These are phyloP conservation scores for Smittia aterrima DNA, from an alignment of 2,888 invertebrate genomes.

Conservation along the genomic window DNA sequence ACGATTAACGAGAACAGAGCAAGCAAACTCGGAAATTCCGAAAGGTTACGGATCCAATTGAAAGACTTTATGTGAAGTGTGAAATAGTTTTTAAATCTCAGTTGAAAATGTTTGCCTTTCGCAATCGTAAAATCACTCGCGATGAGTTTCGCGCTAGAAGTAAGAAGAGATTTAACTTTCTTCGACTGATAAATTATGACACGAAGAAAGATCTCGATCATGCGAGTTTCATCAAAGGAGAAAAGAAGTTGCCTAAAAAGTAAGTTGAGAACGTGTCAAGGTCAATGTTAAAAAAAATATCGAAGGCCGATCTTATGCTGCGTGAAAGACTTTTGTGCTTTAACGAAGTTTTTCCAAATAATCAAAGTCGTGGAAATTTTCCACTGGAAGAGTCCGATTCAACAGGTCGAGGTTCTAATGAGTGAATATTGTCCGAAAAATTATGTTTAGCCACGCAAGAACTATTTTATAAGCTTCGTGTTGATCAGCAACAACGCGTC, in stretches of 20 bases:
- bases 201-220: background rate
- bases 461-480: background rate
- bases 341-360: too few relatives aligned
- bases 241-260: constrained; percentile 1
- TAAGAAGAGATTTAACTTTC: constrained; percentile 9
- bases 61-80: too few relatives aligned
- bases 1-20: too few relatives aligned
- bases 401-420: background rate
- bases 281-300: background rate
- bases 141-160: constrained; percentile 10
- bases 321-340: too few relatives aligned
- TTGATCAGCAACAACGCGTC: background rate
- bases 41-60: too few relatives aligned
- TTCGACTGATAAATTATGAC: background rate
- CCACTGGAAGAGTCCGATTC: too few relatives aligned
- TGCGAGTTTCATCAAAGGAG: background rate
- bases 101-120: too few relatives aligned
- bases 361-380: too few relatives aligned
- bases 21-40: too few relatives aligned
- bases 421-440: too few relatives aligned
- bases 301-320: background rate
- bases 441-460: background rate
- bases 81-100: too few relatives aligned
- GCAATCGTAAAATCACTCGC: background rate
- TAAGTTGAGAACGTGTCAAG: background rate